Percentiles rank a stretch among this genome's conserved stretches.
These are phyloP conservation scores for Eptesicus fuscus DNA, from an alignment of 2,113 vertebrate species.

Conservation along the genomic window DNA sequence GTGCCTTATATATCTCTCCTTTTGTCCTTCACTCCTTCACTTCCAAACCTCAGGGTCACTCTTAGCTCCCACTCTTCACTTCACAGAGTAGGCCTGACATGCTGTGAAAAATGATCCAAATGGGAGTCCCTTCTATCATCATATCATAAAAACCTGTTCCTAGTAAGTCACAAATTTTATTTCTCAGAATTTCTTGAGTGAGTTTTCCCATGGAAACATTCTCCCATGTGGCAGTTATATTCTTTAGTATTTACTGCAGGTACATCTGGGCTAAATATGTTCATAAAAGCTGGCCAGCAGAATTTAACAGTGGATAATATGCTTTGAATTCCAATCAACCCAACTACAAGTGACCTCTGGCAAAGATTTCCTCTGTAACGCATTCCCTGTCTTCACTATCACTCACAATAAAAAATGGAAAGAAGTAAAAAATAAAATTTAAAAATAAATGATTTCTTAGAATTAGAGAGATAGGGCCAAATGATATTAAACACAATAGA, in stretches of 20 bases:
- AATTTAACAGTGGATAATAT: constrained; percentile 20
- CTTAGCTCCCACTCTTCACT: neutral
- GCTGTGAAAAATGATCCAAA: neutral
- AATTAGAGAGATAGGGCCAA: neutral
- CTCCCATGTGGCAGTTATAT: constrained; percentile 21
- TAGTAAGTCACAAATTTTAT: neutral
- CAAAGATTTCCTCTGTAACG: neutral
- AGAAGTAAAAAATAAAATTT: neutral
- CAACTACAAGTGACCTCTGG: constrained; percentile 49
- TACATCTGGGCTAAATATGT: constrained; percentile 43
- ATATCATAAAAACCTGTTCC: neutral
- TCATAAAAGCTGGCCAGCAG: neutral
- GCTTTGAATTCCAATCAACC: constrained; percentile 54
- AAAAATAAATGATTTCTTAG: neutral
- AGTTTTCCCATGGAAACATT: constrained; percentile 20
- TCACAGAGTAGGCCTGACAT: neutral
- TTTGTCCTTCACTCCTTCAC: neutral
- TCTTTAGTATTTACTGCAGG: neutral
- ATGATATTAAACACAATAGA: neutral
- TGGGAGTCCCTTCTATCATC: neutral
- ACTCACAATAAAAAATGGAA: constrained; percentile 8
- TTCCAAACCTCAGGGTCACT: neutral
- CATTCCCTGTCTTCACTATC: constrained; percentile 43
- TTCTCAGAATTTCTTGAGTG: constrained; percentile 34
- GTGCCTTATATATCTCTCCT: too few species aligned